Conservation (phyloP, 2,113 vertebrate species). For the Poeciliopsis turrubarensis region DNA sequence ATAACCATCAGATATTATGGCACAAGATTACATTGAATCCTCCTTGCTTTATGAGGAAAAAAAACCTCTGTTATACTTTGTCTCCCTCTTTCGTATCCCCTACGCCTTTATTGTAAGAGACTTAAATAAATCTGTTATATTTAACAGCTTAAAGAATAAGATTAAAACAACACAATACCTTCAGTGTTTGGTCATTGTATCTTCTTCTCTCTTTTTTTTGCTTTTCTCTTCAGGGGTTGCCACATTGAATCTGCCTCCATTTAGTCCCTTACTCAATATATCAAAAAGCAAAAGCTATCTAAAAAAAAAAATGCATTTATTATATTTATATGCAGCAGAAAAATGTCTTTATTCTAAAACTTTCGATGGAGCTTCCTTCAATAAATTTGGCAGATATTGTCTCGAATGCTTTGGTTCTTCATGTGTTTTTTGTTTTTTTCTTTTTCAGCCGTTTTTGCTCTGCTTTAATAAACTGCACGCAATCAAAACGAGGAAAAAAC, state of each 20-base stretch:
- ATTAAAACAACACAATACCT: not conserved
- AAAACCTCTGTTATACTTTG: not conserved
- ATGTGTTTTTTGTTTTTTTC: not conserved
- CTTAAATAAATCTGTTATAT: conserved; percentile 6
- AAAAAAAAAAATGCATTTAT: conserved; percentile 20
- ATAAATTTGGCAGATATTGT: conserved; percentile 64
- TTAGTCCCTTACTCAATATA: not conserved
- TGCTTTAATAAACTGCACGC: not conserved
- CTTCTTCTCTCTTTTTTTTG: no score
- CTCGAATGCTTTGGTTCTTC: not conserved
- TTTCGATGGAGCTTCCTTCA: conserved; percentile 67
- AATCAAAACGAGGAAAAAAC: not conserved
- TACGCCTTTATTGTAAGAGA: conserved; percentile 30
- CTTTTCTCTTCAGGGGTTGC: no score
- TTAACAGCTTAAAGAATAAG: not conserved
- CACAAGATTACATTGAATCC: conserved; percentile 17
- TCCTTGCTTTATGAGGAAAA: conserved; percentile 30
- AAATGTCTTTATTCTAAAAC: conserved; percentile 57
- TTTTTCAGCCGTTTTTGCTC: not conserved
- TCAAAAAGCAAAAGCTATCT: not conserved
- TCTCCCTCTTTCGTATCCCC: conserved; percentile 8
- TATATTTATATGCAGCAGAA: conserved; percentile 64
- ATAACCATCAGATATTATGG: conserved; percentile 3
- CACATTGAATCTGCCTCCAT: no score
- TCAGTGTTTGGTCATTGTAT: not conserved